Conservation (phyloP, 2,797 vertebrate genomes). For the Knipowitschia caucasica region DNA sequence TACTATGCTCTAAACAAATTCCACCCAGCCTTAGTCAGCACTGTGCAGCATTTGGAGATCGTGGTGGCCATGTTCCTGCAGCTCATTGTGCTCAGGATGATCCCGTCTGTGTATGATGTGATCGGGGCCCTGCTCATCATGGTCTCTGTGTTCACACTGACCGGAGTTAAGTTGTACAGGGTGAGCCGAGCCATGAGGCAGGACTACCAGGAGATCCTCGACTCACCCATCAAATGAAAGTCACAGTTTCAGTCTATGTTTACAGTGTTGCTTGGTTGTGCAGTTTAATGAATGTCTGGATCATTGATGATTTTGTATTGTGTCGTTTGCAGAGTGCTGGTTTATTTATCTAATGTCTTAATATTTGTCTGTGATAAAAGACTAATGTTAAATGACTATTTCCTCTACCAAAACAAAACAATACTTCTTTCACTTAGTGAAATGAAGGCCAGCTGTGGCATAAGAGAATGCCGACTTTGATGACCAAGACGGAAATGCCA, state of each 20-base stretch:
- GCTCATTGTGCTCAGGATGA: conserved; percentile 88
- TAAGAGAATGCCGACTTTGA: background rate
- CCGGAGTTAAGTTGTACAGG: conserved; percentile 90
- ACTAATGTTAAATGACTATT: conserved; percentile 55
- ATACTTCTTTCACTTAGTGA: conserved; percentile 19
- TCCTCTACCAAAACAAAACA: conserved; percentile 40
- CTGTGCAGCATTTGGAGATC: conserved; percentile 95
- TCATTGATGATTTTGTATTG: conserved; percentile 74
- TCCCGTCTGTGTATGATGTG: conserved; percentile 88
- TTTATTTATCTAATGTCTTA: conserved; percentile 75
- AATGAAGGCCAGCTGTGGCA: conserved; percentile 33
- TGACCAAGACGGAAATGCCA: background rate
- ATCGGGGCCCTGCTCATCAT: conserved; percentile 92
- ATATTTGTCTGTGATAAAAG: conserved; percentile 74
- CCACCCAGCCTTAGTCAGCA: conserved; percentile 96
- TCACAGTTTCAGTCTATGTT: conserved; percentile 52
- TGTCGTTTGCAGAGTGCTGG: conserved; percentile 74
- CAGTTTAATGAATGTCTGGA: conserved; percentile 78
- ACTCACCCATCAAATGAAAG: conserved; percentile 92
- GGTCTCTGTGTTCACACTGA: conserved; percentile 89
- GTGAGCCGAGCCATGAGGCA: conserved; percentile 83
- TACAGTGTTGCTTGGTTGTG: conserved; percentile 69
- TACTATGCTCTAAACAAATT: conserved; percentile 96
- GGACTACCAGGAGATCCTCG: conserved; percentile 95
- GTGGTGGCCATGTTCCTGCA: conserved; percentile 95